A percentile compares a stretch with the other conserved stretches of the same genome.
These are phyloP conservation scores for Dolichotis patagonum DNA, from an alignment of 2,113 vertebrate genomes.

Conservation along the genomic window DNA sequence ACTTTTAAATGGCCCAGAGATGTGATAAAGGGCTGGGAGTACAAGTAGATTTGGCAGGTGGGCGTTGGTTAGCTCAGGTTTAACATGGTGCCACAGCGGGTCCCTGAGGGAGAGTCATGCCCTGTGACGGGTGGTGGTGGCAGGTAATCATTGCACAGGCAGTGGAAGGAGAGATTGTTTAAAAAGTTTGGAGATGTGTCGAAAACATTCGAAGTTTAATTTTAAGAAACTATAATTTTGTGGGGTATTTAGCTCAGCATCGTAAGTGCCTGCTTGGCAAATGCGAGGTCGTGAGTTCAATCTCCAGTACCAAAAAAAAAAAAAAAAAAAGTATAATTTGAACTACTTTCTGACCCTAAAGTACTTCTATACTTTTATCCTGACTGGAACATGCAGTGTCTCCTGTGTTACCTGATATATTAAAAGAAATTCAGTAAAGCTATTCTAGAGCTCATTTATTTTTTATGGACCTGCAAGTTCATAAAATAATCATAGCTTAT, in stretches of 20 bases:
- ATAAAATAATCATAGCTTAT: constrained; percentile 65
- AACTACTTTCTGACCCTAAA: neutral
- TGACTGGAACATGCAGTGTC: neutral
- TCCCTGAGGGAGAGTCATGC: neutral
- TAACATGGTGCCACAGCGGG: neutral
- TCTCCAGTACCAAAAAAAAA: too few species aligned
- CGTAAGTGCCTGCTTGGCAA: too few species aligned
- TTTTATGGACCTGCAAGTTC: constrained; percentile 62
- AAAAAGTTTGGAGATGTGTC: neutral
- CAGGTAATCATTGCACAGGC: neutral
- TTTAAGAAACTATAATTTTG: neutral
- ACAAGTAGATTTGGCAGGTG: neutral
- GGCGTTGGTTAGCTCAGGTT: neutral
- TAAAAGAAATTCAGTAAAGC: constrained; percentile 7
- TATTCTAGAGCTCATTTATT: constrained; percentile 57
- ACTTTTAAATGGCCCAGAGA: neutral
- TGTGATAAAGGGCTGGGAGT: neutral
- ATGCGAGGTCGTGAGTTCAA: too few species aligned
- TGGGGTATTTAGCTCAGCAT: too few species aligned
- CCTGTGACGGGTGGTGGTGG: neutral
- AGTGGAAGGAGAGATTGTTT: neutral
- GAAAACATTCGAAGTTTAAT: neutral
- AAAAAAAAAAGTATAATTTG: neutral
- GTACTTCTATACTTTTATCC: neutral
- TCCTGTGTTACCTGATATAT: constrained; percentile 21